phyloP scores from a whole-genome alignment of 1,140 invertebrate species.

The Scaptodrosophila lebanonensis region DNA sequence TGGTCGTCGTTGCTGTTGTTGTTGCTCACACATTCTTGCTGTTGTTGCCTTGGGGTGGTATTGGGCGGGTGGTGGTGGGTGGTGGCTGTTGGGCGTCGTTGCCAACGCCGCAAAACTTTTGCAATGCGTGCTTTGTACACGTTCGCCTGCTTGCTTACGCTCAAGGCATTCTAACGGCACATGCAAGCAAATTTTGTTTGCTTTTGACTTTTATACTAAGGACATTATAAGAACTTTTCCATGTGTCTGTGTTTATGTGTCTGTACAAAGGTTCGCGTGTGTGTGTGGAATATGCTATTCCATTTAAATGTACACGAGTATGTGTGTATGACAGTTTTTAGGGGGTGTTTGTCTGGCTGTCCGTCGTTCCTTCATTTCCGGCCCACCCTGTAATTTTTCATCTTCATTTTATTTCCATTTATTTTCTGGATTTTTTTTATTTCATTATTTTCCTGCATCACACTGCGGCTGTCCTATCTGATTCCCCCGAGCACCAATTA shows the following conservation, averaged over 20 bases:
- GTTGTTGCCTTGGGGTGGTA: no score
- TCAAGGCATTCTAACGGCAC: constrained; percentile 39
- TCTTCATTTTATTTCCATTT: constrained; percentile 51
- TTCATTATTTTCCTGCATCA: constrained; percentile 47
- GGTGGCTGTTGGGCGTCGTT: constrained; percentile 25
- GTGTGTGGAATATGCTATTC: no score
- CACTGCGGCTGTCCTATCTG: constrained; percentile 8
- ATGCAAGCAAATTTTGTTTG: constrained; percentile 42
- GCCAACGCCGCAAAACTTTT: constrained; percentile 31
- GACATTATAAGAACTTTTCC: constrained; percentile 47
- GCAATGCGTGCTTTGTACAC: constrained; percentile 62
- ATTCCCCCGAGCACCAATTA: constrained; percentile 66
- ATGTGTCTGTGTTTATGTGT: no score
- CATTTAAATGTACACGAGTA: no score
- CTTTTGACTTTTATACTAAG: constrained; percentile 69
- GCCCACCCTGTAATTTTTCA: constrained; percentile 42
- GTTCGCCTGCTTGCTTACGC: constrained; percentile 48
- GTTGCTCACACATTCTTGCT: neutral
- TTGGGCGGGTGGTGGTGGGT: constrained; percentile 5
- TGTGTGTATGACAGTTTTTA: no score
- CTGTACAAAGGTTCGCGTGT: no score
- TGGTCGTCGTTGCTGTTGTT: constrained; percentile 1
- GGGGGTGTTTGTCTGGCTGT: constrained; percentile 3
- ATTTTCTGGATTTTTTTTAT: constrained; percentile 54
- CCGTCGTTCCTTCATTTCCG: constrained; percentile 43